Percentiles rank a stretch among this genome's conserved stretches.
Conservation (phyloP, 2,113 vertebrate species). For the Lycaon pictus region DNA sequence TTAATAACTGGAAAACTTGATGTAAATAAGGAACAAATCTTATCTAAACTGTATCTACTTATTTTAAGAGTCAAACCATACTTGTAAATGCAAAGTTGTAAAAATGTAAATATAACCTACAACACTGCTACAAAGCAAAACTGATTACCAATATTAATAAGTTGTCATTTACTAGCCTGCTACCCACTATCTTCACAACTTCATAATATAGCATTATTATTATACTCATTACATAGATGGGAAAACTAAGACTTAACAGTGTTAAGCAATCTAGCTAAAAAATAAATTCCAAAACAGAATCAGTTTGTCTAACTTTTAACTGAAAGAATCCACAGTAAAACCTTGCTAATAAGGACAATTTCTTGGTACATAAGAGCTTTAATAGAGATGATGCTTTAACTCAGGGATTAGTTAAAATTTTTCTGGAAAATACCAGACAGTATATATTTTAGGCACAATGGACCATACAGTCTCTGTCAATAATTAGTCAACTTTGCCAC, state of each 20-base stretch:
- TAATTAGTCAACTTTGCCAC: not conserved
- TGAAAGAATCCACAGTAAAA: not conserved
- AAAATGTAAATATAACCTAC: not conserved
- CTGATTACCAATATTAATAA: not conserved
- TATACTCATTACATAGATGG: not conserved
- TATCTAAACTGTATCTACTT: not conserved
- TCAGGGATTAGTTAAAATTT: not conserved
- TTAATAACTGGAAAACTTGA: constrained; percentile 26
- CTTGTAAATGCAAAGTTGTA: not conserved
- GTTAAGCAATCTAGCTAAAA: not conserved
- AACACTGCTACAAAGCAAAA: not conserved
- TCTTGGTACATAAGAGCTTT: not conserved
- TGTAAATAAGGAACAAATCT: not conserved
- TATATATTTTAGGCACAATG: not conserved
- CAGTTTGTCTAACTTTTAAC: not conserved
- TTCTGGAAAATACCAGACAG: not conserved
- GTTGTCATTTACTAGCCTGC: not conserved
- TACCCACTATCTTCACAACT: not conserved
- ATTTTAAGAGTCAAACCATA: not conserved
- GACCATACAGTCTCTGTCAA: not conserved
- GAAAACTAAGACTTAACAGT: not conserved
- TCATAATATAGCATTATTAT: not conserved
- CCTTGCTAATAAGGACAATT: not conserved
- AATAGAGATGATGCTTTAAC: not conserved
- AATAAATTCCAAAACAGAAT: not conserved